Evolutionary conservation across 1,140 invertebrate genomes (phyloP), one percentile per base, ranked within the genome.

Genomic region (Euwallacea fornicatus): DNA sequence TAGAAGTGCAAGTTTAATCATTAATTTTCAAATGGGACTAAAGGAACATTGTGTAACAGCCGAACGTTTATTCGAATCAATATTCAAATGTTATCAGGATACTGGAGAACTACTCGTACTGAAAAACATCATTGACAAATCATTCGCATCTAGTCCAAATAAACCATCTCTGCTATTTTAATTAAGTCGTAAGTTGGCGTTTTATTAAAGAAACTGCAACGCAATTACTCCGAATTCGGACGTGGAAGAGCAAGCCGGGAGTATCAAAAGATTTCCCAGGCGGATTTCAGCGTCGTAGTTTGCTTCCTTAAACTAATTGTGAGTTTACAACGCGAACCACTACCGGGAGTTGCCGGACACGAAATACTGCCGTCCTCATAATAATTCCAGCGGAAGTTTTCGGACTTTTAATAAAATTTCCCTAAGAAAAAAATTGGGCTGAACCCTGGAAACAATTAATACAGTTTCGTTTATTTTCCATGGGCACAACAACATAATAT

Each of bases 261-360:
- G 72, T 69, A 71, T 73, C 74, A 64, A 67, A 75, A 75, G 74
- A 73, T 75, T 75, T 75, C 74, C 74, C 74, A 67, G 62, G 74
- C 64, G 74, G 69, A 53, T 70, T 68, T 64, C 65, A 58, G 47
- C 66, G 72, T 73, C 70, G 72, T 73, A 66, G 50, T 60, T 64
- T 55, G 69, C 74, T 75, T 75, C 74, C 71, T 75, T 67, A 74
- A 75, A 75, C 72, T 73, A 74, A 74, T 74, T 74, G 68, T 67
- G 63, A 75, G 64, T 73, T 71, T 68, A 73, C 66, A 70, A 71
- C 72, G 70, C 68, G 65, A 70, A 54, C 66, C 62, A 58, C 42
- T n/a, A 15, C 11, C 54, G 10, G 16, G 46, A 50, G 9, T 50
- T 50, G 46, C 46, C 46, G 54, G 16, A 56, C 54, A 56, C 54